Evolutionary conservation across 2,113 vertebrate genomes (phyloP).

Genomic region (Labeo catla): DNA sequence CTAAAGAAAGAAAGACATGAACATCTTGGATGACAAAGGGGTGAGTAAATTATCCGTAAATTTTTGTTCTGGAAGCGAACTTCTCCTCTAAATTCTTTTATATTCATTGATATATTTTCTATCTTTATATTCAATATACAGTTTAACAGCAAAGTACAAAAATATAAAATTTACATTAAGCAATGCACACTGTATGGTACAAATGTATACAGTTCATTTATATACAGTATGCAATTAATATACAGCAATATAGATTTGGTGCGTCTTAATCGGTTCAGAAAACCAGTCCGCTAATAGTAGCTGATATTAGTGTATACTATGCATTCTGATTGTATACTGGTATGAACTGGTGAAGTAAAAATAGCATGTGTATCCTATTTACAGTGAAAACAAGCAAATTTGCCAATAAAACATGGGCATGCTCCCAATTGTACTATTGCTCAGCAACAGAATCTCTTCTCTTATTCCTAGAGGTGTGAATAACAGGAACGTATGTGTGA

Average conservation of each 20-base stretch:
- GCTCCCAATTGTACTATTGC: not conserved
- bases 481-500: slow-evolving; percentile 3
- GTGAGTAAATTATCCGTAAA: no score
- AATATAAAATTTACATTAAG: not conserved
- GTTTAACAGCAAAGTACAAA: not conserved
- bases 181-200: not conserved
- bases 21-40: no score
- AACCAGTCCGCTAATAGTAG: not conserved
- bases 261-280: not conserved
- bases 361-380: slow-evolving; percentile 7
- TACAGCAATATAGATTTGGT: not conserved
- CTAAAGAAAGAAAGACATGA: no score
- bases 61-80: no score
- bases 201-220: not conserved
- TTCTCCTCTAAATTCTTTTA: not conserved
- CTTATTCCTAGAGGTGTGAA: slow-evolving; percentile 12
- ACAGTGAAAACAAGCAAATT: slow-evolving; percentile 7
- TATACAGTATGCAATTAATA: not conserved
- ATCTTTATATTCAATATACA: not conserved
- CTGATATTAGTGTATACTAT: not conserved
- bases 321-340: not conserved
- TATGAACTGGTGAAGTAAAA: not conserved
- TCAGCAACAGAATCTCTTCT: slow-evolving; percentile 7
- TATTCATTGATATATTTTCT: not conserved
- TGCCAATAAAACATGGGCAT: slow-evolving; percentile 4